Conservation (phyloP, 2,888 invertebrate genomes). For the Pollenia labialis region DNA sequence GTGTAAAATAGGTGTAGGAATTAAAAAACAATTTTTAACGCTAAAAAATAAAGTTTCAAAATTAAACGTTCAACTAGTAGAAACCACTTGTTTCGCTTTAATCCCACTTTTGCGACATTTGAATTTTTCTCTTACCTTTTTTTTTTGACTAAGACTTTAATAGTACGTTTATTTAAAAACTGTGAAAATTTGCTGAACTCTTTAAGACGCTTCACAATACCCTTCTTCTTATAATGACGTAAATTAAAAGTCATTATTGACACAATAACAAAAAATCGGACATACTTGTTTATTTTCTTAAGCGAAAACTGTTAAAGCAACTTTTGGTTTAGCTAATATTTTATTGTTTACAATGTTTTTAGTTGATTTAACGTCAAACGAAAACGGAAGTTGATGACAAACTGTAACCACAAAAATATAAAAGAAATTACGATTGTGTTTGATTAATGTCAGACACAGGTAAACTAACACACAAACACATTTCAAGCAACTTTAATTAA, state of each 20-base stretch:
- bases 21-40: no score
- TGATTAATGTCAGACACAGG: background rate
- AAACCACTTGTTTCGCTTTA: no score
- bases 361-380: conserved; percentile 25
- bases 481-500: conserved; percentile 9
- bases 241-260: conserved; percentile 47
- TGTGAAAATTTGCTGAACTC: conserved; percentile 44
- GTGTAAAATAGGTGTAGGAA: no score
- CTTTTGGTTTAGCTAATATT: background rate
- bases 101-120: background rate
- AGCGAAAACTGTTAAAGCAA: background rate
- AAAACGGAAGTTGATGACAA: conserved; percentile 52
- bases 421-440: background rate
- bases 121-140: conserved; percentile 37
- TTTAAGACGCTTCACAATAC: conserved; percentile 66
- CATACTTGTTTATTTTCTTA: background rate
- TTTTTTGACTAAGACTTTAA: background rate
- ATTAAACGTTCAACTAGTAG: no score
- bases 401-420: conserved; percentile 28
- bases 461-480: background rate
- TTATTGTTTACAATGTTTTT: background rate
- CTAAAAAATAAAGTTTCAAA: no score
- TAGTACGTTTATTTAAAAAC: conserved; percentile 6
- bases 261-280: background rate
- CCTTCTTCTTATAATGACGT: conserved; percentile 43